phyloP scores from a whole-genome alignment of 2,888 invertebrate genomes.

The Asteroscopus sphinx region DNA sequence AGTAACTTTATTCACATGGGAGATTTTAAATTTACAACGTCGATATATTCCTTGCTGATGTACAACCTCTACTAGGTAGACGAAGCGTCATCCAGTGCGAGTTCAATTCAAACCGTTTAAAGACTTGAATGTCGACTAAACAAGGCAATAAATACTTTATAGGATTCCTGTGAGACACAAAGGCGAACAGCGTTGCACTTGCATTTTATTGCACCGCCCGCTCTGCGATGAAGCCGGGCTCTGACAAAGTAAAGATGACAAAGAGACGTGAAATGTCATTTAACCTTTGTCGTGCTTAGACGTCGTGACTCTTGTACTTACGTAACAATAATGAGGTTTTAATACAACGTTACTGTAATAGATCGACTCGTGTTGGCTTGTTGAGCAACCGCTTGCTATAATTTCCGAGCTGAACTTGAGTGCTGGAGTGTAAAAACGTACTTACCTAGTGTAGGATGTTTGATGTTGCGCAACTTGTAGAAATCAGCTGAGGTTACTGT shows the following conservation, averaged over 20 bases:
- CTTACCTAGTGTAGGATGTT: slow-evolving; percentile 18
- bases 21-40: slow-evolving; percentile 4
- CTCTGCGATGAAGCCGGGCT: slow-evolving; percentile 38
- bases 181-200: slow-evolving; percentile 48
- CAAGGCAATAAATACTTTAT: slow-evolving; percentile 62
- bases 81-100: slow-evolving; percentile 24
- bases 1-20: too few species aligned
- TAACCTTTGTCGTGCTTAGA: slow-evolving; percentile 54
- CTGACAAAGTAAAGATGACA: slow-evolving; percentile 55
- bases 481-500: slow-evolving; percentile 13
- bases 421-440: slow-evolving; percentile 10
- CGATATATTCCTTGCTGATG: not conserved
- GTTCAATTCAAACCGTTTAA: slow-evolving; percentile 50
- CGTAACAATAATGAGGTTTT: slow-evolving; percentile 56
- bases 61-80: not conserved
- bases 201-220: slow-evolving; percentile 54
- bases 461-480: slow-evolving; percentile 22
- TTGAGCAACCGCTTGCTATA: slow-evolving; percentile 31
- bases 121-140: slow-evolving; percentile 56
- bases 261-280: slow-evolving; percentile 58
- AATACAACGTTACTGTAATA: slow-evolving; percentile 50
- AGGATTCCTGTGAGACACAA: slow-evolving; percentile 56
- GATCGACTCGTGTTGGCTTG: slow-evolving; percentile 29
- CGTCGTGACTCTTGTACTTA: slow-evolving; percentile 52
- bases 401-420: slow-evolving; percentile 28